These are phyloP conservation scores for Xestia xanthographa DNA, from an alignment of 2,888 invertebrate genomes.

Conservation along the genomic window DNA sequence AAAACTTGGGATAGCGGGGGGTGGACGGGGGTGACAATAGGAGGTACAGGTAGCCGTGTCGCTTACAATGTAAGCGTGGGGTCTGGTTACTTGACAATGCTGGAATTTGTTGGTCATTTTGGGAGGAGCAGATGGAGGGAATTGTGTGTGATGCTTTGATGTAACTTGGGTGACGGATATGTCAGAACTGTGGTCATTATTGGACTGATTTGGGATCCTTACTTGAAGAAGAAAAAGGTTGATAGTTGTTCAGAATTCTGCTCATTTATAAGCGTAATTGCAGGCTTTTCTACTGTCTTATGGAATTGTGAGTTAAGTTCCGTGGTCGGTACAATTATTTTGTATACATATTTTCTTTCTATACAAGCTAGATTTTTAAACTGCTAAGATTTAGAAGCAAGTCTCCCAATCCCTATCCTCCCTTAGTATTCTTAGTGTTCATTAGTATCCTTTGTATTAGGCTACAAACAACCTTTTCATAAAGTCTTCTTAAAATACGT, in stretches of 20 bases:
- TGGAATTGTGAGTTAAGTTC: neutral
- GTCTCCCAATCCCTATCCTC: neutral
- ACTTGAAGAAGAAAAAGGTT: neutral
- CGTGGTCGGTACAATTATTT: neutral
- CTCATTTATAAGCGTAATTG: neutral
- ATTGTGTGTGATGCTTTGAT: conserved; percentile 19
- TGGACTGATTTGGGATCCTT: neutral
- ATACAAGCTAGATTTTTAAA: neutral
- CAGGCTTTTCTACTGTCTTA: no score
- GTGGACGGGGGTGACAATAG: conserved; percentile 24
- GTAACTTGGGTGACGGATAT: neutral
- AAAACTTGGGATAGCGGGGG: conserved; percentile 51
- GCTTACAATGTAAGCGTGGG: conserved; percentile 60
- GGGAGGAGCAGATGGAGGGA: conserved; percentile 14
- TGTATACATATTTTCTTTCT: neutral
- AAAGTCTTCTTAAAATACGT: neutral
- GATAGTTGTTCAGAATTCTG: neutral
- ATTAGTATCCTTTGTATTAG: no score
- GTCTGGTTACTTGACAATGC: conserved; percentile 51
- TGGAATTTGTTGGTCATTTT: conserved; percentile 54
- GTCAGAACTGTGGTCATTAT: neutral
- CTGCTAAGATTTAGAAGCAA: neutral
- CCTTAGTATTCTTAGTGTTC: no score
- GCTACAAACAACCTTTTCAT: neutral
- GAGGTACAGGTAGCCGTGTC: conserved; percentile 58